These are phyloP conservation scores for Antheraea mylitta DNA, from an alignment of 1,140 invertebrate species.

Conservation along the genomic window DNA sequence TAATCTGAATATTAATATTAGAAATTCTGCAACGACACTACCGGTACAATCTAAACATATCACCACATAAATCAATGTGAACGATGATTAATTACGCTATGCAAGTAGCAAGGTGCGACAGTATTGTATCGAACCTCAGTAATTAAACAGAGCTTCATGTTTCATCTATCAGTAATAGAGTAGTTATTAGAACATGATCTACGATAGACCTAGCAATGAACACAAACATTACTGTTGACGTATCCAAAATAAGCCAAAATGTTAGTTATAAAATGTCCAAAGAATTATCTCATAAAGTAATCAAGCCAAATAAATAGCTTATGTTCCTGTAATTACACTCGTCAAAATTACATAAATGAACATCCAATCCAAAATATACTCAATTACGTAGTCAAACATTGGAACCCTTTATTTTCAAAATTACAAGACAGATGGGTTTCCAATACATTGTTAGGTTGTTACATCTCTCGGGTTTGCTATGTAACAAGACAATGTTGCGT, in stretches of 20 bases:
- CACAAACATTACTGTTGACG: too few relatives aligned
- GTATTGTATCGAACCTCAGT: slow-evolving; percentile 64
- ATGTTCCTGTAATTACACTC: not conserved
- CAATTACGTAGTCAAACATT: not conserved
- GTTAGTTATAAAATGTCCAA: too few relatives aligned
- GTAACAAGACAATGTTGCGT: slow-evolving; percentile 6
- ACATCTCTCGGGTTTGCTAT: not conserved
- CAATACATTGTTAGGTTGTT: slow-evolving; percentile 1
- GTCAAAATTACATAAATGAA: not conserved
- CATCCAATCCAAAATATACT: not conserved
- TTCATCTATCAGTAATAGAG: slow-evolving; percentile 12
- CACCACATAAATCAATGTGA: too few relatives aligned
- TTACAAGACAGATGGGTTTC: slow-evolving; percentile 4
- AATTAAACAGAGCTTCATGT: slow-evolving; percentile 71
- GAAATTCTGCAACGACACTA: too few relatives aligned
- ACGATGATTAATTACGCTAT: too few relatives aligned
- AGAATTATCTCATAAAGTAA: not conserved
- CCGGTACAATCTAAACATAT: too few relatives aligned
- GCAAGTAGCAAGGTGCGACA: slow-evolving; percentile 46
- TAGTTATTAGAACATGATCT: too few relatives aligned
- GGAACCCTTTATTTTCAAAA: slow-evolving; percentile 5
- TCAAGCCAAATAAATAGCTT: not conserved
- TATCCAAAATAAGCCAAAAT: too few relatives aligned
- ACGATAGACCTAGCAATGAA: too few relatives aligned
- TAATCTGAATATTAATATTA: too few relatives aligned